Evolutionary conservation across 2,888 invertebrate species (phyloP).

Genomic region (Calameuta filiformis): DNA sequence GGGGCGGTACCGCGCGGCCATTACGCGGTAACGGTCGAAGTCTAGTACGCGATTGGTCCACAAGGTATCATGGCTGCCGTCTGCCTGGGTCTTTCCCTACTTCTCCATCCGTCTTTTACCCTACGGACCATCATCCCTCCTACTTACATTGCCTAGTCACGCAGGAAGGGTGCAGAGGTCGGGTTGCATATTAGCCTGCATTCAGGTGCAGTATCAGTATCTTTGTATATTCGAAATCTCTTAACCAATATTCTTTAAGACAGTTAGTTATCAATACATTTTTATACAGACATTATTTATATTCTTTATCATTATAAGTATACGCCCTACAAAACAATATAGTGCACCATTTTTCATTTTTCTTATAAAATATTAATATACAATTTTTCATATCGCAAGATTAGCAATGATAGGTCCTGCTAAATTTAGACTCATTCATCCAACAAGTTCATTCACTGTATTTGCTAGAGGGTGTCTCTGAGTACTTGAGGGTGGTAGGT

Average conservation of each 20-base stretch:
- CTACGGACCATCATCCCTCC: constrained; percentile 21
- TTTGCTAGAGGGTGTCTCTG: not conserved
- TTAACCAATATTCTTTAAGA: not conserved
- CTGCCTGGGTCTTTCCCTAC: constrained; percentile 40
- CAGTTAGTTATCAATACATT: not conserved
- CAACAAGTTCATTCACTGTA: not conserved
- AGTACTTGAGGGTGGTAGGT: not conserved
- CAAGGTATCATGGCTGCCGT: constrained; percentile 60
- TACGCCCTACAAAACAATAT: not conserved
- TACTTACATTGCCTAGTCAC: constrained; percentile 10
- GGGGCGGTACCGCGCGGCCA: constrained; percentile 63
- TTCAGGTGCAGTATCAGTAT: constrained; percentile 14
- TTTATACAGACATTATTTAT: not conserved
- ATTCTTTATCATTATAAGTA: not conserved
- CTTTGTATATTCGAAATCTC: not conserved
- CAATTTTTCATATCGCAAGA: not conserved
- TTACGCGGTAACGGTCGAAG: constrained; percentile 55
- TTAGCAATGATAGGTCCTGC: not conserved
- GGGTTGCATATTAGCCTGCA: constrained; percentile 14
- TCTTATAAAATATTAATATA: not conserved
- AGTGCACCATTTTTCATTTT: not conserved
- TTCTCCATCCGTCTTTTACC: constrained; percentile 20
- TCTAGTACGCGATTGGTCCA: constrained; percentile 49
- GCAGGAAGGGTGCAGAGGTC: not conserved
- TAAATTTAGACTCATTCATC: not conserved